phyloP scores from a whole-genome alignment of 2,113 vertebrate species.

The Sapayoa aenigma region DNA sequence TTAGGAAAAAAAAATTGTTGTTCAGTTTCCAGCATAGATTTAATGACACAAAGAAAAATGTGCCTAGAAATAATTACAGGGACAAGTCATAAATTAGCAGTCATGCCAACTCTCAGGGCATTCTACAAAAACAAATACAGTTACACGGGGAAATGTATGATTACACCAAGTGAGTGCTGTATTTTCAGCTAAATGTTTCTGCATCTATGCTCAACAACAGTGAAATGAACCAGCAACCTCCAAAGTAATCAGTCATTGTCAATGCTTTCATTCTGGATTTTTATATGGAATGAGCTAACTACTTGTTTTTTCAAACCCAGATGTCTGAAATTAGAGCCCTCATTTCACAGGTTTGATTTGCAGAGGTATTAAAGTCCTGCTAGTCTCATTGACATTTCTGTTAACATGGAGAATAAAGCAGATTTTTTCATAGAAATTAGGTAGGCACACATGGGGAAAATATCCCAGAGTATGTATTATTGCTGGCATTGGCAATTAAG shows the following conservation, averaged over 20 bases:
- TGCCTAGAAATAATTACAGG: slow-evolving; percentile 11
- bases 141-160: background rate
- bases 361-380: background rate
- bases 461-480: background rate
- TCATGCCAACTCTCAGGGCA: background rate
- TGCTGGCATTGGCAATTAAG: background rate
- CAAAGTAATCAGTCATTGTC: background rate
- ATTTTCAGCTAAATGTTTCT: slow-evolving; percentile 15
- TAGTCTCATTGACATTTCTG: background rate
- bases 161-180: background rate
- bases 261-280: background rate
- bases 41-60: slow-evolving; percentile 33
- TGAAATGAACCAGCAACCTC: background rate
- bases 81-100: slow-evolving; percentile 4
- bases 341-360: background rate
- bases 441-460: background rate
- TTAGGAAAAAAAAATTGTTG: background rate
- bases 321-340: background rate
- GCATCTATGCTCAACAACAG: background rate
- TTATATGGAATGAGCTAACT: background rate
- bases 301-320: background rate
- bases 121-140: background rate
- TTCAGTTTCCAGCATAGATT: slow-evolving; percentile 17
- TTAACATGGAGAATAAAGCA: background rate
- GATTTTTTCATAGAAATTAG: background rate